Base-by-base conservation (phyloP, 2,113 vertebrate species). In the Psittacula cyanocephala region DNA sequence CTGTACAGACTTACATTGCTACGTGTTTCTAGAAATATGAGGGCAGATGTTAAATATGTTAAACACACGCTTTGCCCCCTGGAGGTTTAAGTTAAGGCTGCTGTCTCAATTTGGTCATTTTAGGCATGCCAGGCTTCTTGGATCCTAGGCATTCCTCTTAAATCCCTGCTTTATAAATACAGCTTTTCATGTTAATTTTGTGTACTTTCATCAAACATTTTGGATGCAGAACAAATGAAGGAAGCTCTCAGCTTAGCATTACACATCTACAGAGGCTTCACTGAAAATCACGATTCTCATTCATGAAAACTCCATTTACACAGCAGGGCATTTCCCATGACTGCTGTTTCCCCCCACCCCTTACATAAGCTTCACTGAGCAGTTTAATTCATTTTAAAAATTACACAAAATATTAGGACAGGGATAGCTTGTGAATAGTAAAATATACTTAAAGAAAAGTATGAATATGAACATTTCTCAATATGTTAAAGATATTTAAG, bases 11-110 rank as follows among this genome's bases (percentile, higher is more conserved):
- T 95, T 91, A 46, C 96, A 96, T 91, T 79, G 95, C 96, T 96
- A 92, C 62, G 86, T 96, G 95, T 97, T 98, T 96, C 88, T 70
- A 95, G 97, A 98, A 98, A 97, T 97, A 97, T 76, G 93, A 97
- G 96, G 96, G 96, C 97, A 98, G 98, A 98, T 98, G 97, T 98
- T 98, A 98, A 98, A 97, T 96, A 96, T 93, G 97, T 96, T 97
- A 96, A 98, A 96, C 97, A 97, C 96, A 98, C 76, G 65, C 96
- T 97, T 97, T 98, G 95, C 95, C 85, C 97, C 98, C 97, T 96
- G 94, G 98, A 98, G 98, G 97, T 95, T 97, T 97, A 95, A 96
- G 91, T 89, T 97, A 96, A 98, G 92, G 96, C 91, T 98, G 97
- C 97, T 88, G 94, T 97, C 97, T 97, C 96, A 96, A 97, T 97